phyloP scores from a whole-genome alignment of 2,113 vertebrate species.

The Dromas ardeola region DNA sequence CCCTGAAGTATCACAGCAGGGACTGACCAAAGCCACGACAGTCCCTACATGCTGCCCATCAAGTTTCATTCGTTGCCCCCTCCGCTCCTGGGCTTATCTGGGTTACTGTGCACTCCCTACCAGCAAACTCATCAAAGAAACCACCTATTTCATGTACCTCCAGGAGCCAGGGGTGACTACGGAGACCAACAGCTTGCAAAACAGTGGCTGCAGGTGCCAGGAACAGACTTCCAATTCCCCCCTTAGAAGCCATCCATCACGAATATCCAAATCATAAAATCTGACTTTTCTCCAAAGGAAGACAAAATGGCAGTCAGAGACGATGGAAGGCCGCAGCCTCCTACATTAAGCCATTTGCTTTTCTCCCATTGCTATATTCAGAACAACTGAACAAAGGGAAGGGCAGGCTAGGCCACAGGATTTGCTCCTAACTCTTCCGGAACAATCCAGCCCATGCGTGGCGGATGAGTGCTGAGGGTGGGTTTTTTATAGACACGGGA shows the following conservation, averaged over 20 bases:
- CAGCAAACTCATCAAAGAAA: background rate
- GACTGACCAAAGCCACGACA: background rate
- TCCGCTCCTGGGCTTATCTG: background rate
- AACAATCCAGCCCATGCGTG: background rate
- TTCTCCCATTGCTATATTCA: background rate
- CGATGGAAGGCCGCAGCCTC: background rate
- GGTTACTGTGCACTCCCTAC: background rate
- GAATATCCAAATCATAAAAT: background rate
- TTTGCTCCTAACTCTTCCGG: background rate
- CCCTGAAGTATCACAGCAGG: background rate
- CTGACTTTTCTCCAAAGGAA: background rate
- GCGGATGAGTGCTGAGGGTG: background rate
- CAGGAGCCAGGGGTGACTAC: background rate
- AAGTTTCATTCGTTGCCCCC: fast-evolving
- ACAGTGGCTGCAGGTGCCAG: background rate
- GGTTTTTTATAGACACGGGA: background rate
- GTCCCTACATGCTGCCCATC: fast-evolving
- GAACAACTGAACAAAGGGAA: background rate
- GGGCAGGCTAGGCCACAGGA: background rate
- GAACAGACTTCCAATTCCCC: background rate
- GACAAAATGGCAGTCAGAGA: background rate
- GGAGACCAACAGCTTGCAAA: background rate
- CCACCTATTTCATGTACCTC: background rate
- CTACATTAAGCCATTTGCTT: background rate
- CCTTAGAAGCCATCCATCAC: background rate